phyloP scores from a whole-genome alignment of 2,113 vertebrate species.

The Blennius ocellaris region DNA sequence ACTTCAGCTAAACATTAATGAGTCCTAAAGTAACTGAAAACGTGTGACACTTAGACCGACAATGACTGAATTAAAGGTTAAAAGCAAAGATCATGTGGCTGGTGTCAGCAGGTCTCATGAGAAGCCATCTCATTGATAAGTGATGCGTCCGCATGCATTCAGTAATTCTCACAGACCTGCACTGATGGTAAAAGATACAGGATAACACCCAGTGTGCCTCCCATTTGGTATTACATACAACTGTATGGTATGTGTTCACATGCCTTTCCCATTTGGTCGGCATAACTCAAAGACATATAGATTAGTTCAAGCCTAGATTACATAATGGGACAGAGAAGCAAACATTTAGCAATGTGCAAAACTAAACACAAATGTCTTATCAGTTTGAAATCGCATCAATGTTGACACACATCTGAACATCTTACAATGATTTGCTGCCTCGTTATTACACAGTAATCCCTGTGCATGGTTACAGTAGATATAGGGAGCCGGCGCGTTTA shows the following conservation, averaged over 20 bases:
- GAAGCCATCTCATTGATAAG: not conserved
- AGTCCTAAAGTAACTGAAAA: too few relatives aligned
- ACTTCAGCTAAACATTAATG: too few relatives aligned
- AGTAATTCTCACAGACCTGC: not conserved
- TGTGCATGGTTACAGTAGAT: conserved; percentile 65
- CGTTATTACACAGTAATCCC: conserved; percentile 58
- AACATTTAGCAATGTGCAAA: conserved; percentile 38
- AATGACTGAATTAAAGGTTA: not conserved
- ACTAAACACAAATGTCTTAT: conserved; percentile 41
- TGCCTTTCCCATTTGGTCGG: conserved; percentile 35
- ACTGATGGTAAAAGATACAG: not conserved
- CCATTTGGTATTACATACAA: conserved; percentile 1
- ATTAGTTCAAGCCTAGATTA: conserved; percentile 39
- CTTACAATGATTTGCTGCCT: conserved; percentile 75
- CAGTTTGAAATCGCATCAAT: conserved; percentile 40
- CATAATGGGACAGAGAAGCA: conserved; percentile 49
- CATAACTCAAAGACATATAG: conserved; percentile 31
- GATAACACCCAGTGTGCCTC: not conserved
- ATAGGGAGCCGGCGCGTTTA: conserved; percentile 67
- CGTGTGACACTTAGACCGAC: not conserved
- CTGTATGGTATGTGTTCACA: conserved; percentile 23
- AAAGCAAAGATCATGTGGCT: not conserved
- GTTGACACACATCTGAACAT: conserved; percentile 39
- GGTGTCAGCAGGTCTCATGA: not conserved
- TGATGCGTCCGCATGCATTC: not conserved